Evolutionary conservation across 2,888 invertebrate species (phyloP).

Genomic region (Andrena marginata): DNA sequence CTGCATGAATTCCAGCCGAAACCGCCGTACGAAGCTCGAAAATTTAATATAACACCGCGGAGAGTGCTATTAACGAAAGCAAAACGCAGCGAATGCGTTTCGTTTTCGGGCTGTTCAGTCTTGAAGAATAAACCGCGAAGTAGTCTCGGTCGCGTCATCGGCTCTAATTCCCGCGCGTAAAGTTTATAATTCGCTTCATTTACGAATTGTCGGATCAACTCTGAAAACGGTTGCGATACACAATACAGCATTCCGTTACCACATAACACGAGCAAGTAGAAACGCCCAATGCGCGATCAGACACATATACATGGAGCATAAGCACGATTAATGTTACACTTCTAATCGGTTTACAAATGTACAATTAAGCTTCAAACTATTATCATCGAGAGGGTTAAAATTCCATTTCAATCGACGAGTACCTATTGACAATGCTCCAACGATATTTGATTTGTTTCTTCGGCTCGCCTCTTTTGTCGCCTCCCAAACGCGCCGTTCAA

Average conservation of each 20-base stretch:
- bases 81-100: not conserved
- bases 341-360: not conserved
- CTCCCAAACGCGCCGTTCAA: not conserved
- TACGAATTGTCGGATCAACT: not conserved
- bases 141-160: slow-evolving; percentile 2
- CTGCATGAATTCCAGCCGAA: not conserved
- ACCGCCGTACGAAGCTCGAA: not conserved
- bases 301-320: not conserved
- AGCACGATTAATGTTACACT: not conserved
- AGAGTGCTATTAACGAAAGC: slow-evolving; percentile 18
- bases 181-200: not conserved
- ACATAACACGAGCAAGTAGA: not conserved
- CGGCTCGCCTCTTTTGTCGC: not conserved
- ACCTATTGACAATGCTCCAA: not conserved
- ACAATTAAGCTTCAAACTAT: not conserved
- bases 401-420: not conserved
- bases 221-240: not conserved
- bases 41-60: slow-evolving; percentile 26
- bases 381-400: too few relatives aligned
- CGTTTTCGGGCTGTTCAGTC: slow-evolving; percentile 12
- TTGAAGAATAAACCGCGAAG: not conserved
- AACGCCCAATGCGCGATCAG: not conserved
- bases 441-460: not conserved
- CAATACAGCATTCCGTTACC: not conserved
- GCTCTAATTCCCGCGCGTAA: slow-evolving; percentile 2